A percentile compares a stretch with the other conserved stretches of the same genome.
phyloP scores from a whole-genome alignment of 2,888 invertebrate species.

The Griposia aprilina region DNA sequence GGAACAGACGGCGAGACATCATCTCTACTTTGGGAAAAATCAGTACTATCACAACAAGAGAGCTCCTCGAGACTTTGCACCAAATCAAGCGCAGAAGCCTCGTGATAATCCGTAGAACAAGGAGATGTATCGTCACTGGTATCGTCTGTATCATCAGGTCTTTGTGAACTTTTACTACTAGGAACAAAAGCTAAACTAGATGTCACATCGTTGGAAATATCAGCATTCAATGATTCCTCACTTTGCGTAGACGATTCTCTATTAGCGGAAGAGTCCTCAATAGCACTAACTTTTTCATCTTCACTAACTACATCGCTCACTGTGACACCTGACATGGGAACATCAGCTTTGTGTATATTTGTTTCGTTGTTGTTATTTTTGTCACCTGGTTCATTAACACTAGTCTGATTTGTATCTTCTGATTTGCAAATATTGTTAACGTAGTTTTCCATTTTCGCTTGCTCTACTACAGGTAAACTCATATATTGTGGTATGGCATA shows the following conservation, averaged over 20 bases:
- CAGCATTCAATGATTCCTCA: conserved; percentile 86
- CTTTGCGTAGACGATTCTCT: conserved; percentile 82
- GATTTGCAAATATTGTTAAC: conserved; percentile 64
- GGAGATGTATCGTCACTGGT: conserved; percentile 88
- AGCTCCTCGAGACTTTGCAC: conserved; percentile 85
- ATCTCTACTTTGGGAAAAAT: conserved; percentile 88
- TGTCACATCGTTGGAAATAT: conserved; percentile 86
- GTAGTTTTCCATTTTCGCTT: conserved; percentile 75
- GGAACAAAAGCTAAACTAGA: conserved; percentile 88
- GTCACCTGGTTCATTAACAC: conserved; percentile 67
- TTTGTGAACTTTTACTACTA: conserved; percentile 86
- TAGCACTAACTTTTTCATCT: conserved; percentile 75
- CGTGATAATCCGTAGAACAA: conserved; percentile 88
- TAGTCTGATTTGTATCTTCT: conserved; percentile 64
- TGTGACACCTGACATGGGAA: conserved; percentile 62
- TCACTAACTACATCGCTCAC: conserved; percentile 75
- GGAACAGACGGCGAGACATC: conserved; percentile 78
- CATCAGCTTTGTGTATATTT: conserved; percentile 60
- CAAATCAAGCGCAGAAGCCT: conserved; percentile 87
- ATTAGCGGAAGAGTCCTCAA: conserved; percentile 71
- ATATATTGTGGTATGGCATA: conserved; percentile 86
- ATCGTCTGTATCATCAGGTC: conserved; percentile 79
- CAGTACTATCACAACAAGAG: conserved; percentile 85
- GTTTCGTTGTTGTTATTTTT: conserved; percentile 66
- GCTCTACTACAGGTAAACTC: conserved; percentile 83